These are phyloP conservation scores for Drosophila quinaria DNA, from an alignment of 2,888 invertebrate genomes.

Conservation along the genomic window DNA sequence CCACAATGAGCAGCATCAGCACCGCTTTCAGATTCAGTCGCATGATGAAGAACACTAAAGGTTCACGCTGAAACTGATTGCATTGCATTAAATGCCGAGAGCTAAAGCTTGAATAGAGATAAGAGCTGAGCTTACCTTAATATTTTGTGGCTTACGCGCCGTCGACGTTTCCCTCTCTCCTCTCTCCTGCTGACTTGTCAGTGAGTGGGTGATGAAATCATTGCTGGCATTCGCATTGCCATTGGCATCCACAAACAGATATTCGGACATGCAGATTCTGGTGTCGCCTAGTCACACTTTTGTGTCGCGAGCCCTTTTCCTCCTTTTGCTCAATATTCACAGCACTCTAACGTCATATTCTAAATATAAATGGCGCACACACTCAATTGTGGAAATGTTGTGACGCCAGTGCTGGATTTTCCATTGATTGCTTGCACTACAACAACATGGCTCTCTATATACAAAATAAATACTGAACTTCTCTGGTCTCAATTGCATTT, in stretches of 20 bases:
- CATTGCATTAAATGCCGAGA: neutral
- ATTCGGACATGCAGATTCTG: conserved; percentile 62
- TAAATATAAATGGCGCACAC: conserved; percentile 52
- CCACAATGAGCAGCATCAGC: conserved; percentile 88
- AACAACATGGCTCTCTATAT: conserved; percentile 8
- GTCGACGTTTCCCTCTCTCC: conserved; percentile 25
- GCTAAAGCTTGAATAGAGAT: neutral
- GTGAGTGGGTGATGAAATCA: conserved; percentile 26
- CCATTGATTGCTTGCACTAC: conserved; percentile 2
- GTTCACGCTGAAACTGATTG: conserved; percentile 75
- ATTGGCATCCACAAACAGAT: conserved; percentile 36
- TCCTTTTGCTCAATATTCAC: conserved; percentile 20
- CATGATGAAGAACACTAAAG: conserved; percentile 88
- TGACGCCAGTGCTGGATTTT: conserved; percentile 9
- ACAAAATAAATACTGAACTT: conserved; percentile 10
- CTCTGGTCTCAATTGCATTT: conserved; percentile 8
- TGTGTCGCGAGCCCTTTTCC: conserved; percentile 20
- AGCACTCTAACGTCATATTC: conserved; percentile 56
- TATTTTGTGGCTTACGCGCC: conserved; percentile 39
- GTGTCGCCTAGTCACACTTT: conserved; percentile 45
- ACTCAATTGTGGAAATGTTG: neutral
- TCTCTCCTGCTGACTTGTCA: conserved; percentile 26
- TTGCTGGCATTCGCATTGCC: conserved; percentile 36
- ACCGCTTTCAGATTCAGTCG: conserved; percentile 92
- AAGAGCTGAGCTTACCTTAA: conserved; percentile 45